Percentiles rank a stretch among this genome's conserved stretches.
phyloP scores from a whole-genome alignment of 2,797 vertebrate species.

The Platyrinchus mystaceus region DNA sequence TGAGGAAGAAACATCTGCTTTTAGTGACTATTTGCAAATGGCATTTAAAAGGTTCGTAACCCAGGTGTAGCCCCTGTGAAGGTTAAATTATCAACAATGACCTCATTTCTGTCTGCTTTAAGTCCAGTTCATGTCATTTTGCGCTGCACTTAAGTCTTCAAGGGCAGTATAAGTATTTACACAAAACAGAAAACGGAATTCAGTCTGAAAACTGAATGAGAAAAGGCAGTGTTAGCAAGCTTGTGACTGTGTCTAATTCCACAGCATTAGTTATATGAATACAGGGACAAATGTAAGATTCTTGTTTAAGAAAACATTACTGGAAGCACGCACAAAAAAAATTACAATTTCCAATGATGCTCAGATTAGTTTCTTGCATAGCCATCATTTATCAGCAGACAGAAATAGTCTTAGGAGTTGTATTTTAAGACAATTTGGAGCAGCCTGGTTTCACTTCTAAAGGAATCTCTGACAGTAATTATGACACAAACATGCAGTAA shows the following conservation, averaged over 20 bases:
- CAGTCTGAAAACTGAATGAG: not conserved
- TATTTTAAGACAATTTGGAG: conserved; percentile 19
- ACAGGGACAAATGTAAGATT: not conserved
- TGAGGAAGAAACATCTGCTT: not conserved
- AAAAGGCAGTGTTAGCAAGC: not conserved
- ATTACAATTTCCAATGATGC: not conserved
- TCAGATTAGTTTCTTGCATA: conserved; percentile 15
- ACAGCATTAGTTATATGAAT: not conserved
- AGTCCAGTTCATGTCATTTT: not conserved
- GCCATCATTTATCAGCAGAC: not conserved
- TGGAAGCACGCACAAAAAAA: conserved; percentile 26
- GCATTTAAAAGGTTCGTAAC: not conserved
- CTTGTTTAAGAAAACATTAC: conserved; percentile 9
- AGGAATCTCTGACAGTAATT: not conserved
- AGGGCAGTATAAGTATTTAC: not conserved
- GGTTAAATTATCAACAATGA: not conserved
- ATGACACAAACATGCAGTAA: not conserved
- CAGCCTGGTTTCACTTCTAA: conserved; percentile 9
- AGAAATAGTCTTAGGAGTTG: not conserved
- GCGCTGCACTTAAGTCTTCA: not conserved
- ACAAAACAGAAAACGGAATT: not conserved
- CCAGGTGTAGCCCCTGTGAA: not conserved
- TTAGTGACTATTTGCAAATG: not conserved
- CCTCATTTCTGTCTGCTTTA: not conserved
- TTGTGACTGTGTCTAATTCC: not conserved